Percentiles rank a stretch among this genome's conserved stretches.
These are phyloP conservation scores for Zaprionus bogoriensis DNA, from an alignment of 2,888 invertebrate genomes.

Conservation along the genomic window DNA sequence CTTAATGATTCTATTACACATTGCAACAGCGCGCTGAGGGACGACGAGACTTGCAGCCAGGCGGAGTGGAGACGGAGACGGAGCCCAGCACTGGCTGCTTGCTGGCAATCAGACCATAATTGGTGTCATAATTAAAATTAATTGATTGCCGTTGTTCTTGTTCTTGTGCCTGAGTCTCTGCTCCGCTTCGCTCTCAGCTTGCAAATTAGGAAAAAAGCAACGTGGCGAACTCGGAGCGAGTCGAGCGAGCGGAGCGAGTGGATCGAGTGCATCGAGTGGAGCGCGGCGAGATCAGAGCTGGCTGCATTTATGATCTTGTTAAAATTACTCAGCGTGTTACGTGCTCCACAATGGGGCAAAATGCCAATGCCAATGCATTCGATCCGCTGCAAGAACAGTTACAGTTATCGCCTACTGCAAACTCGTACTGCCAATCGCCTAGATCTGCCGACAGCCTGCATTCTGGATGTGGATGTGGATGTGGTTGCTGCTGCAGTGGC, in stretches of 20 bases:
- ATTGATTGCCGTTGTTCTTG: conserved; percentile 61
- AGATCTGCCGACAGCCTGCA: no score
- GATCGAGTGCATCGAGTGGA: conserved; percentile 11
- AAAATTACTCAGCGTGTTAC: conserved; percentile 65
- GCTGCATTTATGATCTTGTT: conserved; percentile 74
- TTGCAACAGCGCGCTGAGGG: conserved; percentile 13
- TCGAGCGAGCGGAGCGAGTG: neutral
- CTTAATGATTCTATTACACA: conserved; percentile 71
- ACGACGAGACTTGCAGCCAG: neutral
- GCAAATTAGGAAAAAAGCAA: conserved; percentile 68
- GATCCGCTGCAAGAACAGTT: conserved; percentile 67
- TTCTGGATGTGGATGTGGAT: no score
- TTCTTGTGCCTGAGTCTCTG: conserved; percentile 3
- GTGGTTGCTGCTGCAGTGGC: no score
- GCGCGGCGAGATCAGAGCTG: conserved; percentile 67
- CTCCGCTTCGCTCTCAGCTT: conserved; percentile 37
- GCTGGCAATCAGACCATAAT: conserved; percentile 73
- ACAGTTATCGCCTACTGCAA: conserved; percentile 50
- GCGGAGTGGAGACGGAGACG: neutral
- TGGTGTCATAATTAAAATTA: conserved; percentile 77
- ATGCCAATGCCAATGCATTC: conserved; percentile 22
- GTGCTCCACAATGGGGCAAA: conserved; percentile 45
- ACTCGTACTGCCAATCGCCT: no score
- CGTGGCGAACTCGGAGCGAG: neutral
- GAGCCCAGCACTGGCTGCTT: conserved; percentile 15